phyloP scores from a whole-genome alignment of 2,113 vertebrate species.

The Emydura subglobosa region DNA sequence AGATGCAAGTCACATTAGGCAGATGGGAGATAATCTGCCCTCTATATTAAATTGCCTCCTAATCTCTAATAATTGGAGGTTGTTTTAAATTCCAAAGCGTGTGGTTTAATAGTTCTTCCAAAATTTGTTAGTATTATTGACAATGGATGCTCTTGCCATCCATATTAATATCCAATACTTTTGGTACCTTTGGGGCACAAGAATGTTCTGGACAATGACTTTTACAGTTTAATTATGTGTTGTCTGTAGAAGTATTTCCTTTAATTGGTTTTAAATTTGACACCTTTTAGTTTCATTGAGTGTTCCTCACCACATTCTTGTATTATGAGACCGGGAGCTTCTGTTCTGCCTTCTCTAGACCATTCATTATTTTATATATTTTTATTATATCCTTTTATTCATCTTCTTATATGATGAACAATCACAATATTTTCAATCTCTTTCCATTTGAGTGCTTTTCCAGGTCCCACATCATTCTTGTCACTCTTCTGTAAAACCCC shows the following conservation, averaged over 20 bases:
- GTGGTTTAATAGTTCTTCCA: background rate
- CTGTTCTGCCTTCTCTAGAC: background rate
- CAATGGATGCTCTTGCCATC: background rate
- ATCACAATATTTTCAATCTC: accelerated
- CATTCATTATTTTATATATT: background rate
- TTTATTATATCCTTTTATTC: background rate
- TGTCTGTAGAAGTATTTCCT: background rate
- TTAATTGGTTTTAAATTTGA: background rate
- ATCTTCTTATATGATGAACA: background rate
- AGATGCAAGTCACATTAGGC: background rate
- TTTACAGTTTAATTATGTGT: background rate
- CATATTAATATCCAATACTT: background rate
- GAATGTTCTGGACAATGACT: background rate
- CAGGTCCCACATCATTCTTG: background rate
- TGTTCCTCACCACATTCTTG: accelerated
- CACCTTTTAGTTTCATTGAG: background rate
- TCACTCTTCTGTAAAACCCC: background rate
- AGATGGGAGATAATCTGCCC: background rate
- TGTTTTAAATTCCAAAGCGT: background rate
- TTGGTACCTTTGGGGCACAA: background rate
- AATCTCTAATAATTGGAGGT: background rate
- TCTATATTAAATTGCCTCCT: background rate
- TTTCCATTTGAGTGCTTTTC: background rate
- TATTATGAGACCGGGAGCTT: background rate
- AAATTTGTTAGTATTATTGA: background rate